Evolutionary conservation across 2,113 vertebrate genomes (phyloP).

Genomic region (Sminthopsis crassicaudata): DNA sequence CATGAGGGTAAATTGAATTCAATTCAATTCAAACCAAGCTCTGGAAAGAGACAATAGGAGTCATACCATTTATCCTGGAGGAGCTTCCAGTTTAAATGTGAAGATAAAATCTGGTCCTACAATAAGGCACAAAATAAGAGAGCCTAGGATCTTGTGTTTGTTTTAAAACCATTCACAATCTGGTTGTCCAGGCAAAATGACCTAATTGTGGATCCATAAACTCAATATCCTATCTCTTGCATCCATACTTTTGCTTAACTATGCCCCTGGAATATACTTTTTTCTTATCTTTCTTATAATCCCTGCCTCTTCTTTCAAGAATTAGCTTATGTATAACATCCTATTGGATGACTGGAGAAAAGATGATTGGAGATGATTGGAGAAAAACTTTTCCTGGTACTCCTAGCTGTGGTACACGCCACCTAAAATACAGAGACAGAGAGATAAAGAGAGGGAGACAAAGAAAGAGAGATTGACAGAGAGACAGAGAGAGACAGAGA

Average conservation of each 20-base stretch:
- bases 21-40: not conserved
- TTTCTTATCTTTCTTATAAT: not conserved
- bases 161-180: not conserved
- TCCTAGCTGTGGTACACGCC: not conserved
- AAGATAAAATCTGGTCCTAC: not conserved
- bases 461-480: no score
- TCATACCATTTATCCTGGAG: not conserved
- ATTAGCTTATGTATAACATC: not conserved
- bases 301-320: not conserved
- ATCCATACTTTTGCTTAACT: not conserved
- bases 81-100: not conserved
- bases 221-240: not conserved
- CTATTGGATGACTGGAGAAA: no score
- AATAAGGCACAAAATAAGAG: not conserved
- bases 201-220: not conserved
- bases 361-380: no score
- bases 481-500: no score
- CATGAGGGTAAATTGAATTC: constrained; percentile 90
- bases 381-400: not conserved
- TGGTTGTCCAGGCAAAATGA: not conserved
- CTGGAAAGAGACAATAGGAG: not conserved
- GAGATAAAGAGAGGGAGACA: no score
- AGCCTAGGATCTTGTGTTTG: not conserved
- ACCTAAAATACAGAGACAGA: not conserved
- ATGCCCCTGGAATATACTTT: not conserved